Evolutionary conservation across 1,140 invertebrate genomes (phyloP).

Genomic region (Dinoponera quadriceps): DNA sequence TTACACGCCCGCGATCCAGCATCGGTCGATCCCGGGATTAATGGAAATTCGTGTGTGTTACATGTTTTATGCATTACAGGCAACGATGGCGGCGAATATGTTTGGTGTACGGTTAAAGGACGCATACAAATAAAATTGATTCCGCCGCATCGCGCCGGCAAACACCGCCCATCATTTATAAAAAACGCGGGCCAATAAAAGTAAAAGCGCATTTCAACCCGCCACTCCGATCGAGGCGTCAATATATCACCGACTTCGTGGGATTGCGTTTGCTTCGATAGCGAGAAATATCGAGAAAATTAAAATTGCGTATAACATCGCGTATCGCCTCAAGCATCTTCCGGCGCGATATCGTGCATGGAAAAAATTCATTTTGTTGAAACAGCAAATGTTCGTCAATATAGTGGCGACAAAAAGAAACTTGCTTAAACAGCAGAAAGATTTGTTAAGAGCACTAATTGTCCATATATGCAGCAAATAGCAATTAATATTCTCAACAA

Average conservation of each 20-base stretch:
- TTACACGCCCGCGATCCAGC: neutral
- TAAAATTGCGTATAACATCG: neutral
- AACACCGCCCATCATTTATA: neutral
- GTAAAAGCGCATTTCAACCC: too few relatives aligned
- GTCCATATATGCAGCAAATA: too few relatives aligned
- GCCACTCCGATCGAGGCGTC: constrained; percentile 3
- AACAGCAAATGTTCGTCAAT: too few relatives aligned
- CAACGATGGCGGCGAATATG: neutral
- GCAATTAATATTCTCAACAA: too few relatives aligned
- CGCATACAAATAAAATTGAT: constrained; percentile 21
- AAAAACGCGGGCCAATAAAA: constrained; percentile 16
- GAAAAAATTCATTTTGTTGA: too few relatives aligned
- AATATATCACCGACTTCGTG: neutral
- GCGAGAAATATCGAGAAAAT: neutral
- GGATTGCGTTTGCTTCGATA: neutral
- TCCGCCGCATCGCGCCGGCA: constrained; percentile 24
- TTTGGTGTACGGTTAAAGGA: neutral
- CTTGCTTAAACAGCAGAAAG: too few relatives aligned
- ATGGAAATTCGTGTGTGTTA: constrained; percentile 16
- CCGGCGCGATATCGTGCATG: neutral
- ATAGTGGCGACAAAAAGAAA: too few relatives aligned
- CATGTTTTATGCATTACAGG: constrained; percentile 27
- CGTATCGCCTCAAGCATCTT: neutral
- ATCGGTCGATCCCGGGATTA: neutral
- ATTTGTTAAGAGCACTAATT: too few relatives aligned